Conservation (phyloP, 2,888 invertebrate genomes). For the Drosophila rubida region DNA sequence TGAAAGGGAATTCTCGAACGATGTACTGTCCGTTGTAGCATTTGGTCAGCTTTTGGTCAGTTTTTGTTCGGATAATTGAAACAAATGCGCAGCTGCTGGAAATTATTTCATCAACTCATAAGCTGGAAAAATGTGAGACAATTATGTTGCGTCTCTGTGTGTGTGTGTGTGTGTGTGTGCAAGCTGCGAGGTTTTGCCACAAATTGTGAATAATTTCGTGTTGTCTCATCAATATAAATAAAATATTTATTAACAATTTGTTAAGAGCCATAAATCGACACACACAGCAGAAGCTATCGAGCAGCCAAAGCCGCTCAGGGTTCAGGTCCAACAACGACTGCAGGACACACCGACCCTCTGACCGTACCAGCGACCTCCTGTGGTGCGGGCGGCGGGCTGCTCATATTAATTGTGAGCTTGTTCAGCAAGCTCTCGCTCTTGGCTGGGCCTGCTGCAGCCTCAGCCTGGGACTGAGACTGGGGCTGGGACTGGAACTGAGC, state of each 20-base stretch:
- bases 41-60: constrained; percentile 40
- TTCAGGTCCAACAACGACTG: constrained; percentile 20
- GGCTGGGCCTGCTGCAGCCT: constrained; percentile 21
- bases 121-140: constrained; percentile 32
- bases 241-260: constrained; percentile 80
- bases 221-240: constrained; percentile 79
- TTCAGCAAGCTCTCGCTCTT: constrained; percentile 61
- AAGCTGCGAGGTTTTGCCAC: constrained; percentile 23
- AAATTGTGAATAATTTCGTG: constrained; percentile 75
- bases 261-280: constrained; percentile 74
- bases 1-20: constrained; percentile 30
- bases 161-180: constrained; percentile 13
- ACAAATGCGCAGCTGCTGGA: constrained; percentile 68
- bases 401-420: constrained; percentile 79
- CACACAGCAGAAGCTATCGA: constrained; percentile 46
- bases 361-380: constrained; percentile 58
- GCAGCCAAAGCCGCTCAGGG: constrained; percentile 37
- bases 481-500: constrained; percentile 4
- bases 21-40: constrained; percentile 4
- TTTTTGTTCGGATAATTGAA: constrained; percentile 59
- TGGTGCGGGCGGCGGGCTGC: constrained; percentile 69
- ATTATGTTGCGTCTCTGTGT: constrained; percentile 20
- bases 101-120: constrained; percentile 68
- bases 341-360: constrained; percentile 47
- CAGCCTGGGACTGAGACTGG: not conserved